Evolutionary conservation across 2,888 invertebrate genomes (phyloP).

Genomic region (Sisyra nigra): DNA sequence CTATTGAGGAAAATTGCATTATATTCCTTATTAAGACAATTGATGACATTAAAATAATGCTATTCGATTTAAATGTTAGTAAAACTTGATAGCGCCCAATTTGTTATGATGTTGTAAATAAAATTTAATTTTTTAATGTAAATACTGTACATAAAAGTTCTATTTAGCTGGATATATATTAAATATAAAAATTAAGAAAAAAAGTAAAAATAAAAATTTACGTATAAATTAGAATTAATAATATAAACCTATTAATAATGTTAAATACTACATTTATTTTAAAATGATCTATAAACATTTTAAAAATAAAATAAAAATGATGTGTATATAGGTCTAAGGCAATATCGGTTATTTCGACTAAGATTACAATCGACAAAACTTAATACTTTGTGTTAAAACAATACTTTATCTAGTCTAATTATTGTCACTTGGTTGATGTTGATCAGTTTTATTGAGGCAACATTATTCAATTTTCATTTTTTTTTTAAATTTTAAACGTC

Average conservation of each 20-base stretch:
- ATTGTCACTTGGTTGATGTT: slow-evolving; percentile 2
- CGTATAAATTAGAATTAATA: slow-evolving; percentile 8
- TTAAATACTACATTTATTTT: slow-evolving; percentile 5
- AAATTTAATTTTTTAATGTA: slow-evolving; percentile 5
- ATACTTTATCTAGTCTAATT: slow-evolving; percentile 3
- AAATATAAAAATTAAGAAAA: slow-evolving; percentile 4
- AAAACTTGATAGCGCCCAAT: not conserved
- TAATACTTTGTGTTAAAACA: slow-evolving; percentile 2
- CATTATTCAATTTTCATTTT: not conserved
- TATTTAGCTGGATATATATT: slow-evolving; percentile 8
- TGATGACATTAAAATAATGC: not conserved
- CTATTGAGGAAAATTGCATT: not conserved
- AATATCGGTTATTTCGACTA: slow-evolving; percentile 4
- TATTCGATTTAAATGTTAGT: not conserved
- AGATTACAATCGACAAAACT: not conserved
- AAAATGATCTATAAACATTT: slow-evolving; percentile 2
- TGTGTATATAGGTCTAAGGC: slow-evolving; percentile 8
- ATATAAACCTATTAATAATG: slow-evolving; percentile 7
- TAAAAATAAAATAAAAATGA: slow-evolving; percentile 4
- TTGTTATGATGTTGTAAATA: not conserved
- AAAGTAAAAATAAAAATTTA: slow-evolving; percentile 8
- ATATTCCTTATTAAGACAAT: no score
- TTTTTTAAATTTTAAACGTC: no score
- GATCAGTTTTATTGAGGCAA: not conserved
- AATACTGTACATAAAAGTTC: slow-evolving; percentile 5